Conservation (phyloP, 2,113 vertebrate species). For the Struthidea cinerea region DNA sequence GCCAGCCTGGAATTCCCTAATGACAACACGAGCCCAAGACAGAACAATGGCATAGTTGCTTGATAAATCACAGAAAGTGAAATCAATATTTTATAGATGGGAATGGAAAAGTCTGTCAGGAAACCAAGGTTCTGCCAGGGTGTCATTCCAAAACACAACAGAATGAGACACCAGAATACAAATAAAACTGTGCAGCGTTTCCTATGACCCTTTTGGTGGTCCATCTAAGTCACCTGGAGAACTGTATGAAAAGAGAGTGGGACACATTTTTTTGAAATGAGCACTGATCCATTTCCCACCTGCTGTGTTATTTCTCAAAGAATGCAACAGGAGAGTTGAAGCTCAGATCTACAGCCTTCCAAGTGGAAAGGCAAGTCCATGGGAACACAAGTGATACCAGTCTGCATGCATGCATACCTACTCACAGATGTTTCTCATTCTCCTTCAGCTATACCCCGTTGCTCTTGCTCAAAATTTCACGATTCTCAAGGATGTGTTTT, state of each 20-base stretch:
- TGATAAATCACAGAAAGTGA: not conserved
- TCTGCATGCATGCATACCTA: not conserved
- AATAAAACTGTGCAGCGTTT: not conserved
- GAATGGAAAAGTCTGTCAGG: not conserved
- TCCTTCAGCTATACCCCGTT: not conserved
- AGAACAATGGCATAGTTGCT: not conserved
- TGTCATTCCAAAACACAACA: not conserved
- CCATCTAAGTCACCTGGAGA: not conserved
- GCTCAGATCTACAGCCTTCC: not conserved
- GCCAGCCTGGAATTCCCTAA: not conserved
- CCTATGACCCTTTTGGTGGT: not conserved
- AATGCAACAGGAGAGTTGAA: not conserved
- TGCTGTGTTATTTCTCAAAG: not conserved
- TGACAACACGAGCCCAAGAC: not conserved
- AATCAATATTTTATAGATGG: not conserved
- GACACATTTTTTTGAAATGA: not conserved
- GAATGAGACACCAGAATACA: not conserved
- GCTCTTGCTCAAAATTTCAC: not conserved
- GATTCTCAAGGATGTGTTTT: not conserved
- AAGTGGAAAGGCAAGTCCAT: not conserved
- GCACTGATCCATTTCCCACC: not conserved
- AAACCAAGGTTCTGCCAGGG: not conserved
- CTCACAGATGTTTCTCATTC: not conserved
- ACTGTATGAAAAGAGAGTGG: not conserved
- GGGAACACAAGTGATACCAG: not conserved